Evolutionary conservation across 2,113 vertebrate genomes (phyloP).

Genomic region (Empidonax traillii): DNA sequence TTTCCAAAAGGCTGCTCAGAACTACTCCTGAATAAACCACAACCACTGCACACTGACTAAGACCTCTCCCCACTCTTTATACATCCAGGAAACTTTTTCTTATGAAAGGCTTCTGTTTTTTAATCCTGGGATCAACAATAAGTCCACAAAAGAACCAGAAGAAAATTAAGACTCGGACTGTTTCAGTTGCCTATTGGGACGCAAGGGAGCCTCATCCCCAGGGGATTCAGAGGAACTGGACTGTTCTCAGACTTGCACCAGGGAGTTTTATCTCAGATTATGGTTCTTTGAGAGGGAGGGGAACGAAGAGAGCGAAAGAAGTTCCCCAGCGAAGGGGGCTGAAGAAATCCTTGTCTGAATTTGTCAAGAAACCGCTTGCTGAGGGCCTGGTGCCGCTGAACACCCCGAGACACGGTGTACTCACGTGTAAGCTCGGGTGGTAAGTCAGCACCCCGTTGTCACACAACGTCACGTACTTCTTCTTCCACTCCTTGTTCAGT

Average conservation of each 20-base stretch:
- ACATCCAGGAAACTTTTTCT: not conserved
- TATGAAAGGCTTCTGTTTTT: not conserved
- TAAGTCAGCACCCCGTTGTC: slow-evolving; percentile 96
- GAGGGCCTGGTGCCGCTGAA: no score
- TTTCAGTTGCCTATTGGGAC: not conserved
- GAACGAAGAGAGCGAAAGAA: not conserved
- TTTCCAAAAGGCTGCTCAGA: not conserved
- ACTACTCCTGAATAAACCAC: not conserved
- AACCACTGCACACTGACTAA: not conserved
- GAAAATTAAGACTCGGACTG: not conserved
- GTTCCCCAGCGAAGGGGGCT: not conserved
- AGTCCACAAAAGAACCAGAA: not conserved
- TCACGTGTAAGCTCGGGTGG: slow-evolving; percentile 94
- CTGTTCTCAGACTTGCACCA: not conserved
- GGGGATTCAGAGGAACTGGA: not conserved
- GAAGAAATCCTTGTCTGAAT: accelerated
- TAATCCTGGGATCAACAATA: not conserved
- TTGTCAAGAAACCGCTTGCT: no score
- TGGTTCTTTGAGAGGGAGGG: not conserved
- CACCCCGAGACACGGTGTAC: not conserved
- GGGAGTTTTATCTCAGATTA: not conserved
- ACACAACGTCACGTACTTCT: slow-evolving; percentile 95
- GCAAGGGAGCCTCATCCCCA: not conserved
- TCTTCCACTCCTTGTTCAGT: slow-evolving; percentile 98
- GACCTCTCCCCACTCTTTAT: not conserved